A percentile compares a stretch with the other conserved stretches of the same genome.
Evolutionary conservation across 2,797 vertebrate species (phyloP).

Genomic region (Rhadinocentrus ornatus): DNA sequence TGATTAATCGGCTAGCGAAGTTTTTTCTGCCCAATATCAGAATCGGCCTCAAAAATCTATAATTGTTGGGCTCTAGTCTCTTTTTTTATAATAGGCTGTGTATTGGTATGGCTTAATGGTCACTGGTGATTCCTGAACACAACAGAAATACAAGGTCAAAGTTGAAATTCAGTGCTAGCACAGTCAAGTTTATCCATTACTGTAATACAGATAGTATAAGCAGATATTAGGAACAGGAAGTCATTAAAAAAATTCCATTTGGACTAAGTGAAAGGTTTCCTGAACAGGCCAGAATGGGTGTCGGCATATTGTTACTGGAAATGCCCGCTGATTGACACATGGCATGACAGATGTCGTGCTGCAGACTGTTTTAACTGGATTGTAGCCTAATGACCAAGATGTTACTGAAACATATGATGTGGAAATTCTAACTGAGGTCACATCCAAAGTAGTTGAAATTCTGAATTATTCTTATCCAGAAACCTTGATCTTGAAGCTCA

Average conservation of each 20-base stretch:
- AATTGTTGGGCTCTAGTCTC: too few relatives aligned
- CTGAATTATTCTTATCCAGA: not conserved
- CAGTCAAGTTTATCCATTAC: constrained; percentile 28
- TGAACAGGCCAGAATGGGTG: constrained; percentile 70
- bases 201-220: constrained; percentile 37
- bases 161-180: constrained; percentile 30
- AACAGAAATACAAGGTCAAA: constrained; percentile 25
- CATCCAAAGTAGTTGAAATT: not conserved
- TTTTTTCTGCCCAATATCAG: too few relatives aligned
- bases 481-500: not conserved
- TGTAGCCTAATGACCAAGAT: constrained; percentile 33
- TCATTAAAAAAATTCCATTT: constrained; percentile 79
- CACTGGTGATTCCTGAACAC: not conserved
- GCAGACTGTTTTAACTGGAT: constrained; percentile 71
- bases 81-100: not conserved
- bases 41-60: too few relatives aligned
- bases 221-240: constrained; percentile 67
- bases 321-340: constrained; percentile 77
- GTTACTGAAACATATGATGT: constrained; percentile 17
- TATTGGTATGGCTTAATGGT: not conserved
- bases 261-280: constrained; percentile 74
- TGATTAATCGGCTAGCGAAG: too few relatives aligned
- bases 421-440: not conserved
- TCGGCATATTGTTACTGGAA: constrained; percentile 76
- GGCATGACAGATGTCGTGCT: constrained; percentile 61